Evolutionary conservation across 2,888 invertebrate genomes (phyloP).

Genomic region (Deilephila porcellus): DNA sequence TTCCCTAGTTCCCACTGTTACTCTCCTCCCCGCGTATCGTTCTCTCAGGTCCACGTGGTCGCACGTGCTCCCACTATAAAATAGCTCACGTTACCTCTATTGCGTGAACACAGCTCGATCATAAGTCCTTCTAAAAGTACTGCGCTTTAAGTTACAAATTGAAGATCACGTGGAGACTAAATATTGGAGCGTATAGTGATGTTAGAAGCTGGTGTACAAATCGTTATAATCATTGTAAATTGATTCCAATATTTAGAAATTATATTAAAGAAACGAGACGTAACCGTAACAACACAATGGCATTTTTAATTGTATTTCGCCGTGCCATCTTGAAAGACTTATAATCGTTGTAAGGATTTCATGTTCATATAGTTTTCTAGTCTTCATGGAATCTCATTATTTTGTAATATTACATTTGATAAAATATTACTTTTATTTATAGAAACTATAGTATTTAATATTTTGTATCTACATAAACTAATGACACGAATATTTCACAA

Average conservation of each 20-base stretch:
- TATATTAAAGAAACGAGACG: constrained; percentile 63
- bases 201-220: constrained; percentile 79
- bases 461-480: constrained; percentile 62
- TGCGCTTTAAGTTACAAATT: constrained; percentile 66
- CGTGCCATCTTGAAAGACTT: constrained; percentile 83
- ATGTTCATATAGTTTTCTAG: constrained; percentile 84
- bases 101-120: constrained; percentile 62
- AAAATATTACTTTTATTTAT: constrained; percentile 63
- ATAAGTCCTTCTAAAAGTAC: constrained; percentile 61
- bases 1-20: constrained; percentile 50
- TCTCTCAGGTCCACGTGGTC: background rate
- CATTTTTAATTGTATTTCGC: constrained; percentile 81
- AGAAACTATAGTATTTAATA: constrained; percentile 64
- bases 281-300: constrained; percentile 71
- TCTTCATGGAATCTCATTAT: constrained; percentile 83
- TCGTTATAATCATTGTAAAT: constrained; percentile 78
- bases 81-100: background rate
- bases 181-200: constrained; percentile 78
- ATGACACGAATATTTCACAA: constrained; percentile 52
- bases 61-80: background rate
- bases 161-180: constrained; percentile 71
- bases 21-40: background rate
- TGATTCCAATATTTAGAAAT: constrained; percentile 82
- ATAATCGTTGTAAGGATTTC: constrained; percentile 82
- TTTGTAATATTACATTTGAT: constrained; percentile 73